Evolutionary conservation across 2,113 vertebrate species (phyloP), one percentile per base, ranked within the genome.

Genomic region (Hypomesus transpacificus): DNA sequence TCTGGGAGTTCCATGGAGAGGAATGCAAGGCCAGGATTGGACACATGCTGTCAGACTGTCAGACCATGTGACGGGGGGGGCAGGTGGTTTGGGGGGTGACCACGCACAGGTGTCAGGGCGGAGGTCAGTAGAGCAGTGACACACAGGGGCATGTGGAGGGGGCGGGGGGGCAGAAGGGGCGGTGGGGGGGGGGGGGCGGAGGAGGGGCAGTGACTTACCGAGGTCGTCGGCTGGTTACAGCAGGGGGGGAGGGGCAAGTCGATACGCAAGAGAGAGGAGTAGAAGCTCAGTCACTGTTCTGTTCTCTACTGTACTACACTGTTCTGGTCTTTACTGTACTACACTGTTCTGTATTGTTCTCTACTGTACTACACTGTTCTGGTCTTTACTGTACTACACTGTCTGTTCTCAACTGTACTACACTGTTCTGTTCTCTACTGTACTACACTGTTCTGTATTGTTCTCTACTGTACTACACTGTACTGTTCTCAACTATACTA

Each of bases 191-290:
- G 5, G 66, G 52, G 20, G 13, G 24, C 24, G 2, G 50, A 20
- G 57, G n/a, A 28, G n/a, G 66, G 26, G 28, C 21, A 21, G 62
- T 14, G 1, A 83, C 86, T 86, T 54, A 89, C 86, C 88, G 8
- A 85, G 84, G 0, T 87, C 76, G 60, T 89, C 88, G n/a, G 82
- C 86, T 87, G 81, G 56, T 34, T 1, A 3, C 46, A 71, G 71
- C 46, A 61, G 9, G 17, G 53, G 78, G 66, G 24, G 71, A 82
- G 71, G 73, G 77, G 77, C 75, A 0, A 1, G 26, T 20, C 51
- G 26, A n/a, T 21, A 46, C 28, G 39, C 74, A 65, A 57, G 39
- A 76, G 5, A 2, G 54, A 74, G 61, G 53, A n/a, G 34, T 31
- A 67, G 39, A 28, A 1, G 14, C 59, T 11, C 70, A 0, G 50